Base-by-base conservation (phyloP, 2,888 invertebrate genomes). In the Epinotia ramella region DNA sequence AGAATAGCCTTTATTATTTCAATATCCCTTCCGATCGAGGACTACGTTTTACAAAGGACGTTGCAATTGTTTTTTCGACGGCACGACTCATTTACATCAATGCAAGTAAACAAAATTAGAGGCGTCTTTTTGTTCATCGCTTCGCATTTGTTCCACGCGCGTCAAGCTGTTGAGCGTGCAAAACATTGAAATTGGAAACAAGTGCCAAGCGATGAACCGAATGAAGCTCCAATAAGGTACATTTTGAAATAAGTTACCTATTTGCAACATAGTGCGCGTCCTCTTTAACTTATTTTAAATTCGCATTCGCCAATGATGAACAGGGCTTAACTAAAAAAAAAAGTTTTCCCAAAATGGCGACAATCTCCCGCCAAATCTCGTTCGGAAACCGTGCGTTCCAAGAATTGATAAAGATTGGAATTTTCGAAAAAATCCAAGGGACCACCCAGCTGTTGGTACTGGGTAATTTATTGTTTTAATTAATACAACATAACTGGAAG, bases 401-500 rank as follows among this genome's bases (percentile, higher is more conserved):
- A 89, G 87, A 91, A 83, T 88, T 86, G 69, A 69, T 69, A 69
- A 60, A n/a, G 69, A 24, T 60, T 60, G 59, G 69, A 46, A 69
- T 60, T 69, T 69, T 60, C 59, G 68, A 44, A 68, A 68, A 69
- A 46, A 46, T 60, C 59, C 59, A 7, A 40, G 18, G 59, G 69
- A 69, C 69, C 69, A 69, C 69, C 67, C 69, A 46, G 69, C 59
- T n/a, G 53, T 53, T n/a, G 62, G 62, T 62, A 62, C 62, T 16
- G 7, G n/a, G 20, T 69, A 69, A 90, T 87, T 92, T 93, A 93
- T 91, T 88, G 90, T 89, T 90, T 92, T 93, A 94, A 94, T 93
- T 93, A 93, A 91, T 88, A 90, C 91, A 90, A 92, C 93, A 93
- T 93, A 93, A 67, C 20, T 68, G 89, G 87, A 83, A 56, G 84